Evolutionary conservation across 2,113 vertebrate genomes (phyloP).

Genomic region (Craseonycteris thonglongyai): DNA sequence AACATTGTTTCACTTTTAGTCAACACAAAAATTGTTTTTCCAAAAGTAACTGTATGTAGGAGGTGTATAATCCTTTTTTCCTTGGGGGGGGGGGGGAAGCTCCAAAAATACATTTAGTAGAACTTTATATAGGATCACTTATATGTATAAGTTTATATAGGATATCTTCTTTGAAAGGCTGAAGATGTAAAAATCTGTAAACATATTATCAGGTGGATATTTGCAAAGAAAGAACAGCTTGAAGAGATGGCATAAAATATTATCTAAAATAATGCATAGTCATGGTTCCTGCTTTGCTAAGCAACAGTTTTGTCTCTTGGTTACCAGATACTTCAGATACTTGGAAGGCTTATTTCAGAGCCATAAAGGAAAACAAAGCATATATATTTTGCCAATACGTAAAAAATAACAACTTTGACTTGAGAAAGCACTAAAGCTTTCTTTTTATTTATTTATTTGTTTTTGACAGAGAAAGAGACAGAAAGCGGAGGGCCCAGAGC

Average conservation of each 20-base stretch:
- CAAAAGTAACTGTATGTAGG: constrained; percentile 12
- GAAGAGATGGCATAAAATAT: not conserved
- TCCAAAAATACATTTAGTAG: not conserved
- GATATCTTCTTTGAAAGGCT: not conserved
- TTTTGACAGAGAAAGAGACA: no score
- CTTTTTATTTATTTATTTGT: no score
- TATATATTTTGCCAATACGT: not conserved
- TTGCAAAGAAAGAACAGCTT: not conserved
- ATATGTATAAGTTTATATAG: not conserved
- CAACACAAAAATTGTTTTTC: constrained; percentile 4
- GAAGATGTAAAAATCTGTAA: not conserved
- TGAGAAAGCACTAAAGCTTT: constrained; percentile 14
- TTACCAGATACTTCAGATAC: not conserved
- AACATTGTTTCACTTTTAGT: constrained; percentile 9
- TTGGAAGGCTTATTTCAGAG: constrained; percentile 29
- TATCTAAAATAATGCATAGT: constrained; percentile 22
- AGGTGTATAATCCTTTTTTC: not conserved
- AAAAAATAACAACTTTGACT: not conserved
- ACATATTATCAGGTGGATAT: not conserved
- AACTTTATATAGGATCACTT: no score
- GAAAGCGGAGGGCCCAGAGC: no score
- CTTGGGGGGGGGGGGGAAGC: no score
- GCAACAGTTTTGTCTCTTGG: constrained; percentile 32
- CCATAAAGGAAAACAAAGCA: constrained; percentile 26
- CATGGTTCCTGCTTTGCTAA: constrained; percentile 35